phyloP scores from a whole-genome alignment of 2,113 vertebrate genomes.

The Salvelinus namaycush region DNA sequence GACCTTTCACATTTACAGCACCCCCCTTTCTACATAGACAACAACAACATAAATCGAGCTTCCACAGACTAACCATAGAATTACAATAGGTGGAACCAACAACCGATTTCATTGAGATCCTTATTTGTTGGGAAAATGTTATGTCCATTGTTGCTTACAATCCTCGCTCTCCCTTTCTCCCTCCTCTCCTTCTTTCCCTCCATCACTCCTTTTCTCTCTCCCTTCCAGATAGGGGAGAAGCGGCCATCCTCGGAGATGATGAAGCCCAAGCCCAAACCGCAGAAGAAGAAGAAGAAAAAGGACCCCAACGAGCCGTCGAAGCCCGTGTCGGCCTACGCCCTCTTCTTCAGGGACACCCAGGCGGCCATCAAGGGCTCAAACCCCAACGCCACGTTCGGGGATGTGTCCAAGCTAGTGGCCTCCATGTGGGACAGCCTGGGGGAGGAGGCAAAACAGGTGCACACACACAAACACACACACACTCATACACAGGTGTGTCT shows the following conservation, averaged over 20 bases:
- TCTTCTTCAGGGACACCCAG: conserved; percentile 96
- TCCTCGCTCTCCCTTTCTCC: conserved; percentile 17
- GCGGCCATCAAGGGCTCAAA: conserved; percentile 95
- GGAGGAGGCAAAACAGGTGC: conserved; percentile 94
- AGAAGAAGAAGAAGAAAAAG: conserved; percentile 99
- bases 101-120: neutral
- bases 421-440: conserved; percentile 97
- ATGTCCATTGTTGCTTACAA: neutral
- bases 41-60: too few species aligned
- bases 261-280: conserved; percentile 92
- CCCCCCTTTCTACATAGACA: too few species aligned
- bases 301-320: conserved; percentile 88
- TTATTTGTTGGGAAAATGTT: neutral
- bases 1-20: too few species aligned
- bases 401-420: conserved; percentile 94
- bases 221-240: conserved; percentile 81
- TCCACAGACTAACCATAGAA: too few species aligned
- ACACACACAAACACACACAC: neutral
- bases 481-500: too few species aligned
- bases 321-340: conserved; percentile 91
- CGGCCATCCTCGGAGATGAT: conserved; percentile 82
- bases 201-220: conserved; percentile 27
- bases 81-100: neutral
- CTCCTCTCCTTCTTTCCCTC: neutral
- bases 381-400: conserved; percentile 93